phyloP scores from a whole-genome alignment of 2,113 vertebrate species.

The Pituophis catenifer region DNA sequence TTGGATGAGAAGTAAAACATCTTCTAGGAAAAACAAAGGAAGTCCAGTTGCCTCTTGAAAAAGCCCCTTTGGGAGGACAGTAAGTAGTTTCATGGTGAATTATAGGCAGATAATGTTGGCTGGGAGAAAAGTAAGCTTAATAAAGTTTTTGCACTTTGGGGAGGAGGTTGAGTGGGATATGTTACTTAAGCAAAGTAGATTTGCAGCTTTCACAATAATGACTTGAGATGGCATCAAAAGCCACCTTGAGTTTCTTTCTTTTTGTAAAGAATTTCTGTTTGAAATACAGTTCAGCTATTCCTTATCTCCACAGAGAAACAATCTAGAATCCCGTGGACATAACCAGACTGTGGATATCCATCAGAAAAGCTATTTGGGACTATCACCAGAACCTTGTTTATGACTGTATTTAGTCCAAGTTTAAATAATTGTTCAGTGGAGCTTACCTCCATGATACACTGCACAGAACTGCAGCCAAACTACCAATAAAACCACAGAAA shows the following conservation, averaged over 20 bases:
- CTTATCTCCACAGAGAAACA: background rate
- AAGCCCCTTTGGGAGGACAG: too few relatives aligned
- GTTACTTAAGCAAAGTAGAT: slow-evolving; percentile 14
- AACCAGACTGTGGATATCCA: background rate
- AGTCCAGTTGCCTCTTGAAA: too few relatives aligned
- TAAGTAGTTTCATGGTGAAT: slow-evolving; percentile 32
- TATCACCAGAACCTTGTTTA: background rate
- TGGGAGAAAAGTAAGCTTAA: slow-evolving; percentile 15
- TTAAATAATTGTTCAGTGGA: background rate
- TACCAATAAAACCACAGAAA: background rate
- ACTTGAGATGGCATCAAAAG: background rate
- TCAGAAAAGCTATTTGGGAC: background rate
- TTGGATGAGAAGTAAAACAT: too few relatives aligned
- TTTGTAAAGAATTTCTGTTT: background rate
- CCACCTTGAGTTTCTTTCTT: background rate
- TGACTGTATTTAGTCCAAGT: background rate
- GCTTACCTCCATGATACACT: background rate
- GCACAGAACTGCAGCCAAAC: background rate
- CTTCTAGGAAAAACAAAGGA: too few relatives aligned
- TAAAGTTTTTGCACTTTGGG: slow-evolving; percentile 29
- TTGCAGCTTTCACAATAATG: background rate
- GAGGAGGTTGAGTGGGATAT: background rate
- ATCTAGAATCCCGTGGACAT: background rate
- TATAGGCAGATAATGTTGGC: slow-evolving; percentile 26
- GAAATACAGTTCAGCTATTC: background rate